Evolutionary conservation across 2,888 invertebrate species (phyloP).

Genomic region (Lysandra bellargus): DNA sequence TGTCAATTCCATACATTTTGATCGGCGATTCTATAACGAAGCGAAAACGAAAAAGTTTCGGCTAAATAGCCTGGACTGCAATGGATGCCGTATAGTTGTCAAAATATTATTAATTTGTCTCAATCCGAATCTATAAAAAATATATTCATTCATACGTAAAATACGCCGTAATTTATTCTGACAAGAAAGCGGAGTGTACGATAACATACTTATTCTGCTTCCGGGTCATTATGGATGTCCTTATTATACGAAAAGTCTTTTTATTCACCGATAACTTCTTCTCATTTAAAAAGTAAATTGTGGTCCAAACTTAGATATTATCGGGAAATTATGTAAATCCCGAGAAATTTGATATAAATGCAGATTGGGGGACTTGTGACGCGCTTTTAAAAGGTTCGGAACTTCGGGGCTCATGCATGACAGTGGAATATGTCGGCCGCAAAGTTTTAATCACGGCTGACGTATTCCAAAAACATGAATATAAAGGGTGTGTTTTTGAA

Average conservation of each 20-base stretch:
- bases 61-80: no score
- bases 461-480: background rate
- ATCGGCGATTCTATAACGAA: no score
- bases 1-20: no score
- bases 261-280: conserved; percentile 7
- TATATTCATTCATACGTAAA: background rate
- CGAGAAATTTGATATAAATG: conserved; percentile 15
- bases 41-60: no score
- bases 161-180: background rate
- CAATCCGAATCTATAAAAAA: background rate
- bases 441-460: background rate
- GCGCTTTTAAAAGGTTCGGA: background rate
- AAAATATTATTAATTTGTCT: no score
- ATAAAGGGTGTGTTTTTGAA: no score
- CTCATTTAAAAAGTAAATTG: background rate
- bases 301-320: conserved; percentile 15
- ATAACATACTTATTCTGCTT: background rate
- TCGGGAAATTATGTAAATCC: conserved; percentile 6
- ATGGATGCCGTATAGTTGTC: no score
- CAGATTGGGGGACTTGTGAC: conserved; percentile 3
- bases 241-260: conserved; percentile 8
- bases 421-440: background rate
- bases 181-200: background rate
- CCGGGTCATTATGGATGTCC: background rate
- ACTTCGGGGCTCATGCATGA: background rate